Conservation (phyloP, 2,888 invertebrate species). For the Diarsia mendica region DNA sequence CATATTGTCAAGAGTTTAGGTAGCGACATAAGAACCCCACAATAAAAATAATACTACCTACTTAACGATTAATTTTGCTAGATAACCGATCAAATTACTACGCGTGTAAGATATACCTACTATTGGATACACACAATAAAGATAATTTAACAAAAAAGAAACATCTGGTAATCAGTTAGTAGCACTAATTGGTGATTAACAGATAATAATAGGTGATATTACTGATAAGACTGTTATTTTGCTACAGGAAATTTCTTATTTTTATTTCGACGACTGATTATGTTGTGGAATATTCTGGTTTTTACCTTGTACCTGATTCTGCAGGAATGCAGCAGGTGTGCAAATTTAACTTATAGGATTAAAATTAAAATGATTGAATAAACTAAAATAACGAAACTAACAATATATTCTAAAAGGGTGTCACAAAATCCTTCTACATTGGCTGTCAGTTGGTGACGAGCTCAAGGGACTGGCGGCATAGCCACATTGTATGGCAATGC, state of each 20-base stretch:
- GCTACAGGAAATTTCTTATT: neutral
- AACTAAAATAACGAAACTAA: neutral
- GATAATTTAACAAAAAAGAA: neutral
- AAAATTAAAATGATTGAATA: neutral
- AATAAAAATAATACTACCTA: neutral
- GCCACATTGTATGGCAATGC: too few species aligned
- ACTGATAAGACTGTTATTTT: slow-evolving; percentile 10
- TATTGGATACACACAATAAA: neutral
- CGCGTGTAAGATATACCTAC: neutral
- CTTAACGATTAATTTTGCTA: neutral
- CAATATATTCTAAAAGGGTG: neutral
- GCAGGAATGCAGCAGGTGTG: neutral
- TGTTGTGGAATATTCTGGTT: neutral
- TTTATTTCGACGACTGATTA: neutral
- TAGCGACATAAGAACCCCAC: neutral
- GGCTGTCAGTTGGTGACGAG: neutral
- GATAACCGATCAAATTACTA: slow-evolving; percentile 3
- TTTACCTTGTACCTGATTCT: neutral
- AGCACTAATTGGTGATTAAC: slow-evolving; percentile 10
- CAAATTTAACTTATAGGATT: neutral
- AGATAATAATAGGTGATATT: neutral
- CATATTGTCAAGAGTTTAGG: neutral
- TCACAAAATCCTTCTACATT: neutral
- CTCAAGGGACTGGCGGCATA: neutral
- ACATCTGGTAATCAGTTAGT: neutral